Evolutionary conservation across 2,113 vertebrate species (phyloP), one percentile per base, ranked within the genome.

Genomic region (Meleagris gallopavo): DNA sequence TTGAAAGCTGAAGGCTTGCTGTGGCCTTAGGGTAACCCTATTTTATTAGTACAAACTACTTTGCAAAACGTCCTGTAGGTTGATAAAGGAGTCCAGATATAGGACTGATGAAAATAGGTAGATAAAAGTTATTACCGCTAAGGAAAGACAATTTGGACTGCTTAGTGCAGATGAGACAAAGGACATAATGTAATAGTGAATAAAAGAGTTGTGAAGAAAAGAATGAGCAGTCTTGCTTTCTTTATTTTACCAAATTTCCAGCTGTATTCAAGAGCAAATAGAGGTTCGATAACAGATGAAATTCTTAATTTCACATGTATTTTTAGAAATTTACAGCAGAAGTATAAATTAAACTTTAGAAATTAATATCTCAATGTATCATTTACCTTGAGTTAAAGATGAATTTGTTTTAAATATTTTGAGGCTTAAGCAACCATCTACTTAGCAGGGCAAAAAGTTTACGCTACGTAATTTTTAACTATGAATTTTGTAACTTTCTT

Each of bases 151-250:
- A 80, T 58, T 62, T 74, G 69, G 20, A 50, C 20, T 32, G 58
- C 67, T 87, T 89, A 65, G 70, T 58, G 30, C 21, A 54, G 21
- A 19, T 27, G 16, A 82, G 46, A 62, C 8, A 65, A 41, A 62
- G 40, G 71, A 58, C 0, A 2, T 69, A 22, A 58, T 0, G 1
- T 29, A 60, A 62, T 5, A 70, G 34, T 13, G 20, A 62, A 62
- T 41, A 24, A 79, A 79, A 84, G 71, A 62, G 27, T 5, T 73
- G 32, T 38, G 50, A 88, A 45, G 55, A 73, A 14, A 18, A 38
- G 41, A 84, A 69, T 27, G 17, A 21, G 19, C 41, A 32, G 15
- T 32, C 36, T 34, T 61, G n/a, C 32, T 48, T 58, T 6, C 55
- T 34, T 1, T 11, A 40, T 57, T 45, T 5, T 40, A 76, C 9